These are phyloP conservation scores for Halichondria panicea DNA, from an alignment of 37 sponge, comb jelly and placozoan genomes.

Conservation along the genomic window DNA sequence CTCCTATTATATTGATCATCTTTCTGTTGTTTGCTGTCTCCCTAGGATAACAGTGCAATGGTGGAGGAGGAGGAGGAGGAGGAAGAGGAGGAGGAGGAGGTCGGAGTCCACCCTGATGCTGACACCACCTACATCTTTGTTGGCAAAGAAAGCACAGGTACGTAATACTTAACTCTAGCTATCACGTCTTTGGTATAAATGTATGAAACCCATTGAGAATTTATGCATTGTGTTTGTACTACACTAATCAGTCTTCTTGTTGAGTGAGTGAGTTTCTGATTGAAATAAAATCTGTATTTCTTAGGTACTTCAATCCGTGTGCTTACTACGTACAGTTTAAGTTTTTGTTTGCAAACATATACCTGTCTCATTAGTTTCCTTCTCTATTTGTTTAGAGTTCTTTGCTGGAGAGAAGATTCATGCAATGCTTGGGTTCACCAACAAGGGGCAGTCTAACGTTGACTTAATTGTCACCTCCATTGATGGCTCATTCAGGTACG, in stretches of 20 bases:
- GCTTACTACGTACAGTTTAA: too few species aligned
- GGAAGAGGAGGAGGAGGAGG: constrained; percentile 76
- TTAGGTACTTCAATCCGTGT: too few species aligned
- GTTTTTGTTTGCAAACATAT: constrained; percentile 63
- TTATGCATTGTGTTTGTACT: too few species aligned
- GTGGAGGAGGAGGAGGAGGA: constrained; percentile 65
- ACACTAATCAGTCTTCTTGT: too few species aligned
- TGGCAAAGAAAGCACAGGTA: constrained; percentile 34
- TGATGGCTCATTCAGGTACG: constrained; percentile 72
- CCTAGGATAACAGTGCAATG: constrained; percentile 22
- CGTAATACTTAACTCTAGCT: too few species aligned
- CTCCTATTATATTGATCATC: not conserved
- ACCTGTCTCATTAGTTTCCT: constrained; percentile 8
- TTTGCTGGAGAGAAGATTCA: constrained; percentile 66
- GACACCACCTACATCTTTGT: constrained; percentile 68
- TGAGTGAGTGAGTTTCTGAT: too few species aligned
- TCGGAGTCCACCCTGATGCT: constrained; percentile 73
- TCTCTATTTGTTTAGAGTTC: constrained; percentile 40
- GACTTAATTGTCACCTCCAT: constrained; percentile 72
- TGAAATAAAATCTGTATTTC: too few species aligned
- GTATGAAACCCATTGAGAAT: too few species aligned
- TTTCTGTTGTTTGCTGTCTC: not conserved
- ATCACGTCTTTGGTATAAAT: too few species aligned
- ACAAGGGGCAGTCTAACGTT: constrained; percentile 25
- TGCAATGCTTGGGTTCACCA: constrained; percentile 72